Conservation (phyloP, 2,797 vertebrate genomes). For the Nyctibius grandis region DNA sequence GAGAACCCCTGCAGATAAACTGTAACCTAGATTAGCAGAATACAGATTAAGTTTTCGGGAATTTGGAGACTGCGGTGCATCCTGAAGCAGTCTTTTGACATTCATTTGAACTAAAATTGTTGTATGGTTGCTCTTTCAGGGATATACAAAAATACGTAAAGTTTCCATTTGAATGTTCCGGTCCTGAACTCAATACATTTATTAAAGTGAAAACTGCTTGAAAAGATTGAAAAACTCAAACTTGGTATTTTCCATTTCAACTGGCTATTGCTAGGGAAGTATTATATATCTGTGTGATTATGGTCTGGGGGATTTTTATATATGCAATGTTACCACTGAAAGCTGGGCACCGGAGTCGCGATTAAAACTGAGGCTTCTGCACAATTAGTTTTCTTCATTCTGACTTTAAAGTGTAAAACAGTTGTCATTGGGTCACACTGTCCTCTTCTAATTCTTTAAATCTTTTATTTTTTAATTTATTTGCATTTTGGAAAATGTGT, state of each 20-base stretch:
- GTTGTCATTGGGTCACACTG: not conserved
- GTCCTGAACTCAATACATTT: not conserved
- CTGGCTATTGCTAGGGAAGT: not conserved
- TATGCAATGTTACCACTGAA: not conserved
- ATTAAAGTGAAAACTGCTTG: not conserved
- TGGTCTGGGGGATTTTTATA: not conserved
- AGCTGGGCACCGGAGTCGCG: not conserved
- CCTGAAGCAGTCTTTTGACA: not conserved
- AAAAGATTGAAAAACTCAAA: not conserved
- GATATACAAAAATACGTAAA: not conserved
- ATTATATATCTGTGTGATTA: not conserved
- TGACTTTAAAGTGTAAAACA: not conserved
- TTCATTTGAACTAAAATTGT: not conserved
- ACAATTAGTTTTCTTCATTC: not conserved
- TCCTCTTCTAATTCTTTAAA: not conserved
- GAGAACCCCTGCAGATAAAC: slow-evolving; percentile 62
- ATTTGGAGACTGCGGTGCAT: not conserved
- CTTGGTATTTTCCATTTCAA: not conserved
- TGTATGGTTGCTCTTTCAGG: not conserved
- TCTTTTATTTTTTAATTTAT: not conserved
- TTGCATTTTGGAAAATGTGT: not conserved
- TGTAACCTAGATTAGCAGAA: slow-evolving; percentile 65
- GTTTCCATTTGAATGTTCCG: not conserved
- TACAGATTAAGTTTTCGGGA: slow-evolving; percentile 52
- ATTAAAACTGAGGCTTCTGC: not conserved